Base-by-base conservation (phyloP, 2,888 invertebrate species). In the Nomada flava region DNA sequence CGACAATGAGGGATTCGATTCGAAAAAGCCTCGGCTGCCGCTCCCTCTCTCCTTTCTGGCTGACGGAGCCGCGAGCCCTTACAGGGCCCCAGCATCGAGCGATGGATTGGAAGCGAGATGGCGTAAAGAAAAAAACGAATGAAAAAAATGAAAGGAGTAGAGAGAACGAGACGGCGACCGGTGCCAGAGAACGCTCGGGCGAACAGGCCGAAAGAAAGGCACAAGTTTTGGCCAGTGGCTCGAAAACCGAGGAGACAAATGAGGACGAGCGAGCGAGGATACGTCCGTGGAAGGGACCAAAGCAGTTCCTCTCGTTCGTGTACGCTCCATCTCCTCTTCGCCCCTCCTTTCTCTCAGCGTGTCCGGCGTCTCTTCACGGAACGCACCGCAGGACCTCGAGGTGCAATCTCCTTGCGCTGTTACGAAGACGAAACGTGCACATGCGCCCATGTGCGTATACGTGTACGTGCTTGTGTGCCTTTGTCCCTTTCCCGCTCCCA, bases 1-100 rank as follows among this genome's bases (percentile, higher is more conserved):
- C 92, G 91, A 92, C 92, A 92, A 92, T 92, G 90, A 92, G 91
- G 88, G 89, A 92, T 92, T 92, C 90, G 90, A 91, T 91, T 91
- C 88, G 89, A 91, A 91, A 91, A 87, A 90, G 84, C 78, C 81
- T 73, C 81, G 65, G 63, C 71, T 72, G 69, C 53, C 52, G 29
- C 29, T n/a, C 29, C 59, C 60, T 57, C 47, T n/a, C 67, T 67
- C 65, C 82, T 74, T 79, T 74, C 74, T 59, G 57, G 44, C 68
- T 67, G 76, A 69, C 67, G 50, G 64, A 82, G 75, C 76, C 80
- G 83, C 82, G 75, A 83, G 81, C 82, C 86, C 86, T 63, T 89
- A 85, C 83, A 86, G 76, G 79, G 72, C 64, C 82, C 67, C 80
- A 62, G 57, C 70, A 60, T 81, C 80, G 82, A 84, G 79, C 69